Base-by-base conservation (phyloP, 2,888 invertebrate species). In the Parochlus steinenii region DNA sequence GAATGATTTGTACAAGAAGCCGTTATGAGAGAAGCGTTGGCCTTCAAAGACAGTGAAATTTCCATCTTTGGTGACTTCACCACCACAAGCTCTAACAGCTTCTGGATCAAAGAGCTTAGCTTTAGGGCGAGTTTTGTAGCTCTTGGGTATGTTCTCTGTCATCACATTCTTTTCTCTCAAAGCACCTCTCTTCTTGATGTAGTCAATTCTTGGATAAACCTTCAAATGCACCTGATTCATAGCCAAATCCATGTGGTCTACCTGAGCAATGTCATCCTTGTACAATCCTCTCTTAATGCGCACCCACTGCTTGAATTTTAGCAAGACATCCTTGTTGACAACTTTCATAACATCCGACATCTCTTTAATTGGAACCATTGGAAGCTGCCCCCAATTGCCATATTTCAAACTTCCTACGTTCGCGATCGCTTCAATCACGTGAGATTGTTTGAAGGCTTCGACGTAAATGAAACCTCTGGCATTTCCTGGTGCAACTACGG, bases 301-400 rank as follows among this genome's bases (percentile, higher is more conserved):
- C 3, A 98, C 97, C 93, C 97, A 99, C 47, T 92, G 86, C 46
- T 93, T 93, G 0, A 85, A 74, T 55, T 93, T 93, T 15, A 98
- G 61, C 2, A 83, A 82, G 2, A 87, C 79, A 51, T 92, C 90
- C 50, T 95, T 93, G 53, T 95, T 97, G 0, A 97, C 89, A 0
- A 99, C 97, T 45, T 90, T 69, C 19, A 98, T 59, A 0, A 97
- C 95, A 59, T 98, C 98, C 0, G 97, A 95, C 98, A 98, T 99
- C 63, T 99, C 98, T 49, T 92, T 93, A 43, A 97, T 97, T 0
- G 97, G 97, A 1, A 98, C 98, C 98, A 99, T 98, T 64, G 87
- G 69, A n/a, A 87, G 69, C 41, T 95, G 97, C 47, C 86, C 82
- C 77, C 83, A 93, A 41, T 77, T 71, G n/a, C 93, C 95, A 69